Evolutionary conservation across 2,113 vertebrate species (phyloP).

Genomic region (Pelusios castaneus): DNA sequence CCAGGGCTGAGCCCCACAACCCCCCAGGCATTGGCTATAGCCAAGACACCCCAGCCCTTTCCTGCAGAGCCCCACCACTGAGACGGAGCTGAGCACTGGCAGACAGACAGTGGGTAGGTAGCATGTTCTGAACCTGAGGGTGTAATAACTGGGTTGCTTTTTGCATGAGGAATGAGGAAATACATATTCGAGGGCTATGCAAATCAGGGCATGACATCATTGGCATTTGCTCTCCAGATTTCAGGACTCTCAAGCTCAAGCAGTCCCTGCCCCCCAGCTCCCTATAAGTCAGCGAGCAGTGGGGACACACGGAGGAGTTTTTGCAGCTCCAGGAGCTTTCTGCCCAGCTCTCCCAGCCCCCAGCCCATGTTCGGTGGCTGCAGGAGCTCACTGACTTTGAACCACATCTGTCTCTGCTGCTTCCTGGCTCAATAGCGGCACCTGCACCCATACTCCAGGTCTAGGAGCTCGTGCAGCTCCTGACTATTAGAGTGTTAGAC

Average conservation of each 20-base stretch:
- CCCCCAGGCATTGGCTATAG: no score
- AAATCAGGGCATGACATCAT: constrained; percentile 20
- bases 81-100: no score
- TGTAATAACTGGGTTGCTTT: constrained; percentile 66
- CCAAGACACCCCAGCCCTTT: background rate
- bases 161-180: constrained; percentile 47
- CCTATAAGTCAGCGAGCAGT: background rate
- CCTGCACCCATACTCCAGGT: no score
- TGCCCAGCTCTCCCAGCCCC: no score
- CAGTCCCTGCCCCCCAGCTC: constrained; percentile 4
- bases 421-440: background rate
- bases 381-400: background rate
- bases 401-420: background rate
- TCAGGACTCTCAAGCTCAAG: constrained; percentile 33
- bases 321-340: no score
- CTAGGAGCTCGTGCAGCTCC: no score
- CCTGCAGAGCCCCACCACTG: accelerated
- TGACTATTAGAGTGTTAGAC: no score
- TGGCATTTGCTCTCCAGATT: constrained; percentile 53
- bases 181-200: constrained; percentile 61
- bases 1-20: background rate
- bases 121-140: background rate
- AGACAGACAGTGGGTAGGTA: background rate
- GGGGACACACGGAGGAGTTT: background rate
- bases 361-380: no score